Evolutionary conservation across 2,888 invertebrate species (phyloP), one percentile per base, ranked within the genome.

Genomic region (Selenia dentaria): DNA sequence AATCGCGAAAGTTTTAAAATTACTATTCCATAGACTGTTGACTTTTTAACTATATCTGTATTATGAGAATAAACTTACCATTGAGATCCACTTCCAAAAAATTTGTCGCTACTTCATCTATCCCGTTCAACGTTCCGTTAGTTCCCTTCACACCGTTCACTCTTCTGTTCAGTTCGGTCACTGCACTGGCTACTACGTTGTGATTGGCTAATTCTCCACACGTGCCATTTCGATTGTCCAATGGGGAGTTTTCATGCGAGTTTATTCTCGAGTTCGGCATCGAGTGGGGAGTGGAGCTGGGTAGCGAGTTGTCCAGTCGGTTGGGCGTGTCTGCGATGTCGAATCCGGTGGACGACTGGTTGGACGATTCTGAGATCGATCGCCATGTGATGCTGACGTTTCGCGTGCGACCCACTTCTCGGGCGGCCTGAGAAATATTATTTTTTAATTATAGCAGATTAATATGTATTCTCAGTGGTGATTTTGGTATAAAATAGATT

Each of bases 371-470:
- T 0, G 91, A 91, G 48, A 91, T 74, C 0, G 91, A 91, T 0
- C 91, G 76, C 90, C 91, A 90, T 0, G 89, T 91, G 47, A 91
- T 89, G 68, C 91, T 91, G 40, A 90, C 81, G 66, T 88, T 83
- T 1, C 91, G 71, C 0, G 74, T 73, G 1, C 88, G 70, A 1
- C 74, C 74, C 2, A 75, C 54, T 58, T 84, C 85, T 48, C 81
- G 67, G 9, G 83, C 70, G 1, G 77, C 75, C 88, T 85, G 70
- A 2, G 16, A 34, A 29, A 2, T 1, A 11, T 31, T 2, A 24
- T 9, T 8, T 22, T 16, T 16, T n/a, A n/a, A n/a, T n/a, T n/a
- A n/a, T n/a, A n/a, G n/a, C n/a, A n/a, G n/a, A n/a, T n/a, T n/a
- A n/a, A n/a, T n/a, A n/a, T n/a, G n/a, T n/a, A n/a, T n/a, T n/a